Conservation (phyloP, 2,113 vertebrate species). For the Axis porcinus region DNA sequence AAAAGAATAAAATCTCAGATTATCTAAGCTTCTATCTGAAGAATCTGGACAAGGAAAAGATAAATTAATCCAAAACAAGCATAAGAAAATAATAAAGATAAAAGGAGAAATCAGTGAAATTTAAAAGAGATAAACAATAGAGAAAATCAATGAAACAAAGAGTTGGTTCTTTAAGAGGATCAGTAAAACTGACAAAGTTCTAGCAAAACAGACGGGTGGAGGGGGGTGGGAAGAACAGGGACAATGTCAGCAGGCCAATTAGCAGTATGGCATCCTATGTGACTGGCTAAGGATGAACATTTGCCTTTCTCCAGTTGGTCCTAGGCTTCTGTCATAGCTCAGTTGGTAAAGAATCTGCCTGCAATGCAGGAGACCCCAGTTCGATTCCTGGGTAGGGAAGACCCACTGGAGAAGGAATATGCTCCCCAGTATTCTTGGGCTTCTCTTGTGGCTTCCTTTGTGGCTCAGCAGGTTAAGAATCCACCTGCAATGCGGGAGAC, state of each 20-base stretch:
- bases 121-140: neutral
- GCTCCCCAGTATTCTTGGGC: neutral
- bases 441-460: no score
- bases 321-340: no score
- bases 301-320: neutral
- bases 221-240: neutral
- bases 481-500: fast-evolving
- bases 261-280: neutral
- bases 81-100: neutral
- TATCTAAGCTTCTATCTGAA: neutral
- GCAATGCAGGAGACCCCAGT: fast-evolving
- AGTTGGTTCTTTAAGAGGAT: neutral
- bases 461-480: neutral
- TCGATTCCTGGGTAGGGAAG: fast-evolving
- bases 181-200: neutral
- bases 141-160: neutral
- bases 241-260: neutral
- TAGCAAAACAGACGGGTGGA: neutral
- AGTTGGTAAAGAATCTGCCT: neutral
- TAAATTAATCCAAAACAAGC: neutral
- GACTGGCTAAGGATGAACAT: neutral
- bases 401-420: neutral
- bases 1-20: neutral
- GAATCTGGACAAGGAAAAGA: neutral
- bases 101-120: neutral